Percentiles rank a stretch among this genome's conserved stretches.
Conservation (phyloP, 2,113 vertebrate genomes). For the Ibidorhyncha struthersii region DNA sequence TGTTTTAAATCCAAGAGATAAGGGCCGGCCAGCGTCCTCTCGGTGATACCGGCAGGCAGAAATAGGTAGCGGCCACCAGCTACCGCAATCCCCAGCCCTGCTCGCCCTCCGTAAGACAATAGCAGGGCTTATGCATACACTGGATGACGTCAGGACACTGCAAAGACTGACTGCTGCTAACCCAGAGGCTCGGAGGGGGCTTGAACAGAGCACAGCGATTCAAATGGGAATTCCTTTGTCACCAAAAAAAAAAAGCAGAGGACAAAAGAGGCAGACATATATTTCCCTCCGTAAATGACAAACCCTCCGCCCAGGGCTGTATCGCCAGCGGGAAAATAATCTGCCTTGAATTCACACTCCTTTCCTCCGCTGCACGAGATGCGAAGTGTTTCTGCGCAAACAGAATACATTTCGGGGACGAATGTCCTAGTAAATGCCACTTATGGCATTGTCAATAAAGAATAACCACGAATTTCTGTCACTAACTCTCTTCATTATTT, state of each 20-base stretch:
- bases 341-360: background rate
- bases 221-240: slow-evolving; percentile 80
- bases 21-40: slow-evolving; percentile 55
- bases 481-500: background rate
- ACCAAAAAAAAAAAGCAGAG: slow-evolving; percentile 50
- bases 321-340: background rate
- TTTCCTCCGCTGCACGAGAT: background rate
- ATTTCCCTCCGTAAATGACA: background rate
- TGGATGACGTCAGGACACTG: slow-evolving; percentile 87
- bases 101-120: slow-evolving; percentile 85
- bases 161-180: slow-evolving; percentile 78
- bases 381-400: background rate
- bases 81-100: slow-evolving; percentile 80
- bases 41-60: slow-evolving; percentile 60
- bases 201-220: slow-evolving; percentile 59
- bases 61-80: slow-evolving; percentile 74
- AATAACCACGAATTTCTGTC: background rate
- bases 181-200: slow-evolving; percentile 73
- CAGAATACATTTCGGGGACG: background rate
- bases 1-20: slow-evolving; percentile 71
- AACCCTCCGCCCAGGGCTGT: background rate
- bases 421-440: background rate
- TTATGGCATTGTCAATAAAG: background rate
- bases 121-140: slow-evolving; percentile 85
- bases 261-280: slow-evolving; percentile 65